Conservation (phyloP, 2,797 vertebrate genomes). For the Anniella stebbinsi region DNA sequence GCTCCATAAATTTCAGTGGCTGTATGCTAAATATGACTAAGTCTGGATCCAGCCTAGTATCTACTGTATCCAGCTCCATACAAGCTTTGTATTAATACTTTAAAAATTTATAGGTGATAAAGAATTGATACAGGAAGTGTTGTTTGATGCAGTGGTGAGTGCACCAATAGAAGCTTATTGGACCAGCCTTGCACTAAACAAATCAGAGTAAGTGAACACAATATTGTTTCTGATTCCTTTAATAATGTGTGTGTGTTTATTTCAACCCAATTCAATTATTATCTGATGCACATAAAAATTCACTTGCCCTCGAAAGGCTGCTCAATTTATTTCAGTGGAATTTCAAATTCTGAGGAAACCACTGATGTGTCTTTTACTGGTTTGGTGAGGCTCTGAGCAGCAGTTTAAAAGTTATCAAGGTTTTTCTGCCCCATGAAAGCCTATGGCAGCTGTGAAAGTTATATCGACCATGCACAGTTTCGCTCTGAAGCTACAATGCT, state of each 20-base stretch:
- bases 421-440: too few relatives aligned
- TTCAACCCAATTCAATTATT: background rate
- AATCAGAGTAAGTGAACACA: conserved; percentile 81
- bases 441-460: too few relatives aligned
- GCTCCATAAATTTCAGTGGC: too few relatives aligned
- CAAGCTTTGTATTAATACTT: conserved; percentile 1
- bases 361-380: too few relatives aligned
- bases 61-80: background rate
- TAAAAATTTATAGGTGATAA: conserved; percentile 83
- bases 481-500: too few relatives aligned
- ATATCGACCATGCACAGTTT: too few relatives aligned
- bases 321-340: background rate
- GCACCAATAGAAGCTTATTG: conserved; percentile 98
- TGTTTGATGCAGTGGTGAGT: conserved; percentile 95
- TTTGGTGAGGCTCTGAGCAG: too few relatives aligned
- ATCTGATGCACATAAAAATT: background rate
- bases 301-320: background rate
- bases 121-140: conserved; percentile 88
- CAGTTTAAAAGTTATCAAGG: too few relatives aligned
- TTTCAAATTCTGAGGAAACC: too few relatives aligned
- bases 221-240: background rate
- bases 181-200: conserved; percentile 91
- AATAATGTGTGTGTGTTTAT: background rate
- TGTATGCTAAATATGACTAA: too few relatives aligned
- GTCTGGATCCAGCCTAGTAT: background rate